Evolutionary conservation across 2,113 vertebrate species (phyloP), one percentile per base, ranked within the genome.

Genomic region (Dascyllus trimaculatus): DNA sequence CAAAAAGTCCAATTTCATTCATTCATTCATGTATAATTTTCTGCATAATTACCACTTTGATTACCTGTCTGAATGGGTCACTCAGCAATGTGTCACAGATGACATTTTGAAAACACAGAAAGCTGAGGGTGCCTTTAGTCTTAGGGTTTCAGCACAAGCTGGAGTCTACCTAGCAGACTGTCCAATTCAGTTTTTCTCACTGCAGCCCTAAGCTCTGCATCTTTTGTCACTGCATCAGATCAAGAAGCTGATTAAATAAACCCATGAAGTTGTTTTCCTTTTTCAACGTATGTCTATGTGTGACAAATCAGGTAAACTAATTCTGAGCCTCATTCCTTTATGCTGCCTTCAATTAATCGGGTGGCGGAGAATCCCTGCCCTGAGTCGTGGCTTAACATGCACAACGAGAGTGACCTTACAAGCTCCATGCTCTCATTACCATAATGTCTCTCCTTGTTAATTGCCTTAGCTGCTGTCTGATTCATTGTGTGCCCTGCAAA

Each of bases 391-490:
- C 80, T 95, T 94, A 95, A 92, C 92, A 93, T 94, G 91, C 91
- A 91, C 95, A 94, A 96, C 93, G 93, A 92, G 93, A 89, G 90
- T 95, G 95, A 96, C 93, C 94, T 95, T 94, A 94, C 94, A 96
- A 91, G 91, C 81, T 90, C 75, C 81, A 80, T 76, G 81, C 77
- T 87, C 92, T 96, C 86, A 96, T 95, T 96, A 96, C 86, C 70
- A 86, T 94, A 94, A 93, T 94, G 82, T 92, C 83, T 95, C 91
- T 94, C 75, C 64, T 88, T 92, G 89, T 92, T 96, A 96, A 96
- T 96, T 96, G 90, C 91, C 92, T 95, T 92, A 95, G 81, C 75
- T 89, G 92, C 90, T 90, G 90, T 89, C 86, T 88, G 75, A 83
- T 92, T 95, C 93, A 90, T 89, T 91, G 84, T 93, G 83, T 91